Base-by-base conservation (phyloP, 2,888 invertebrate species). In the Amaurobius ferox region DNA sequence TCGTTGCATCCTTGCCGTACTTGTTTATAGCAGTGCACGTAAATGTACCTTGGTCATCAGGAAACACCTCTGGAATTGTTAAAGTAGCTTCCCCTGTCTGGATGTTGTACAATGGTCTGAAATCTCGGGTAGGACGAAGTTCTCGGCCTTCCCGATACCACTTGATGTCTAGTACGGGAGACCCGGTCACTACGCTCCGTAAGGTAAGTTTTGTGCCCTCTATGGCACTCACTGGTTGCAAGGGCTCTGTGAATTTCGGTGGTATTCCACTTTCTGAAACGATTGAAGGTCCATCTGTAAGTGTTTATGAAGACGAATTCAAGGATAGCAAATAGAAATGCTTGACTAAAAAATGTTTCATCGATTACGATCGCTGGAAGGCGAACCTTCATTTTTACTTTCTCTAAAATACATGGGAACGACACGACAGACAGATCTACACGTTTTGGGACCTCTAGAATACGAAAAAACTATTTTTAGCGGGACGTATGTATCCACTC, bases 111-210 rank as follows among this genome's bases (percentile, higher is more conserved):
- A 76, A 39, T 9, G 81, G 70, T 5, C 78, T 77, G 73, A 89
- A 89, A 68, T 89, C 88, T 28, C 87, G 55, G 2, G 87, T 88
- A 1, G 88, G 87, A 9, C 79, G 79, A 16, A 92, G 89, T 71
- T 89, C 89, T 76, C 90, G 89, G 16, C 90, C 89, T 73, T 91
- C 90, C 67, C 90, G 89, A 62, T 89, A 90, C 91, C 91, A 91
- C 19, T 87, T 88, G 30, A 91, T 88, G 30, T 89, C 88, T 6
- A 90, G 90, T 19, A 77, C 79, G 0, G 91, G 90, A 6, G 93
- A 93, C 68, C 95, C 95, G 0, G 93, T 92, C 1, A 96, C 94
- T 72, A 93, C 93, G 90, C 95, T 95, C 89, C 94, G 93, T 28
- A 96, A 91, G 19, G 92, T 92, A 0, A 95, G 94, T 88, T 93